Conservation (phyloP, 2,113 vertebrate genomes). For the Scomber japonicus region DNA sequence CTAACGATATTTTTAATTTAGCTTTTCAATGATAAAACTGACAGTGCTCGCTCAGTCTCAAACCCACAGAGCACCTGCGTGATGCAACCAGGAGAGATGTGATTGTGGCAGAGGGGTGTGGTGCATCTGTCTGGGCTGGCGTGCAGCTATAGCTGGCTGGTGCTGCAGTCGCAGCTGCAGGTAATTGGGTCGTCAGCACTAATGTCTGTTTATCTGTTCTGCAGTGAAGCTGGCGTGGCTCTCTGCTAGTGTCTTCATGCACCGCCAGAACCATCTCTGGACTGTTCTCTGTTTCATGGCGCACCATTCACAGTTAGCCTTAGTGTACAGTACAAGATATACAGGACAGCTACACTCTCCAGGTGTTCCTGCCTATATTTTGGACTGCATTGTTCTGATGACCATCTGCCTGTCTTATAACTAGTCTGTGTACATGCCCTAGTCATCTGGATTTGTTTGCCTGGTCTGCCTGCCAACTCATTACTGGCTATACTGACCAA, state of each 20-base stretch:
- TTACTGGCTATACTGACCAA: not conserved
- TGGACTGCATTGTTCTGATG: constrained; percentile 1
- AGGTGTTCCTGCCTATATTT: not conserved
- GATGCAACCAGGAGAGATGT: constrained; percentile 1
- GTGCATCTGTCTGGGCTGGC: constrained; percentile 49
- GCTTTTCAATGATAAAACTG: not conserved
- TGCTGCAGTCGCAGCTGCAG: constrained; percentile 54
- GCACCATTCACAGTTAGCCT: constrained; percentile 9
- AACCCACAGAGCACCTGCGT: constrained; percentile 10
- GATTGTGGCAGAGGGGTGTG: constrained; percentile 17
- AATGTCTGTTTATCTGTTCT: constrained; percentile 62
- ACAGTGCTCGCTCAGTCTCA: not conserved
- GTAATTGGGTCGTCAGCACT: constrained; percentile 67
- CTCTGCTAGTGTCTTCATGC: constrained; percentile 34
- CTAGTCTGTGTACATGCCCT: not conserved
- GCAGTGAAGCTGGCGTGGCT: constrained; percentile 35
- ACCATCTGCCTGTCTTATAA: constrained; percentile 15
- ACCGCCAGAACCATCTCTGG: constrained; percentile 27
- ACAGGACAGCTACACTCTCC: constrained; percentile 1
- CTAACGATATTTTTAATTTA: not conserved
- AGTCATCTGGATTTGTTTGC: constrained; percentile 4
- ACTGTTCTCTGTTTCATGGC: constrained; percentile 3
- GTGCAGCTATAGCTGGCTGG: constrained; percentile 36
- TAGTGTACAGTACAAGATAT: not conserved
- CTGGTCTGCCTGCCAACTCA: not conserved